A percentile compares a stretch with the other conserved stretches of the same genome.
phyloP scores from a whole-genome alignment of 2,797 vertebrate species.

The Numenius phaeopus region DNA sequence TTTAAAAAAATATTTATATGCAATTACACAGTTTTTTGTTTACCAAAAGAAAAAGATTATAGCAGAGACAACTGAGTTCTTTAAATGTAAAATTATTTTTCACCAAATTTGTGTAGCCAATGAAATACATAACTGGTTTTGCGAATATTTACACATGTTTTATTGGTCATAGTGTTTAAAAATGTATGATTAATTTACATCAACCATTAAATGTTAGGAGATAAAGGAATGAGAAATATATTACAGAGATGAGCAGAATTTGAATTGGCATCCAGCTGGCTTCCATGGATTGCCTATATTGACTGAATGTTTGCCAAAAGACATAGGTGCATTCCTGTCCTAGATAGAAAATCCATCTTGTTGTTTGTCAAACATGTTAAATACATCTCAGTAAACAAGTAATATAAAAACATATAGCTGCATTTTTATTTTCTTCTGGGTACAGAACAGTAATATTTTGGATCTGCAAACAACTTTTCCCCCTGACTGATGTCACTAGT shows the following conservation, averaged over 20 bases:
- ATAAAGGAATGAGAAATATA: neutral
- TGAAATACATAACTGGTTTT: neutral
- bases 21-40: neutral
- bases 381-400: constrained; percentile 30
- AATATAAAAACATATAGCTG: constrained; percentile 4
- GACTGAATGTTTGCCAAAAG: neutral
- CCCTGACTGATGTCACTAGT: constrained; percentile 70
- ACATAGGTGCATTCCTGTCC: neutral
- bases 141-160: neutral
- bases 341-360: neutral
- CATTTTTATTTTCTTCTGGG: constrained; percentile 25
- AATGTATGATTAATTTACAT: neutral
- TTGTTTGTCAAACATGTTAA: constrained; percentile 20
- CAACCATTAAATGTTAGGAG: neutral
- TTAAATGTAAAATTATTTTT: neutral
- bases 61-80: neutral
- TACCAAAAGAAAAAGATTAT: fast-evolving
- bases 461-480: constrained; percentile 65
- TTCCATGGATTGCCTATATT: neutral
- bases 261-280: neutral
- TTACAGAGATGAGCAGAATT: neutral
- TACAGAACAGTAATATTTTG: constrained; percentile 38
- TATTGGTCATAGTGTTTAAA: neutral
- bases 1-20: neutral
- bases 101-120: neutral